Percentiles rank a stretch among this genome's conserved stretches.
Evolutionary conservation across 2,797 vertebrate species (phyloP).

Genomic region (Coregonus ussuriensis): DNA sequence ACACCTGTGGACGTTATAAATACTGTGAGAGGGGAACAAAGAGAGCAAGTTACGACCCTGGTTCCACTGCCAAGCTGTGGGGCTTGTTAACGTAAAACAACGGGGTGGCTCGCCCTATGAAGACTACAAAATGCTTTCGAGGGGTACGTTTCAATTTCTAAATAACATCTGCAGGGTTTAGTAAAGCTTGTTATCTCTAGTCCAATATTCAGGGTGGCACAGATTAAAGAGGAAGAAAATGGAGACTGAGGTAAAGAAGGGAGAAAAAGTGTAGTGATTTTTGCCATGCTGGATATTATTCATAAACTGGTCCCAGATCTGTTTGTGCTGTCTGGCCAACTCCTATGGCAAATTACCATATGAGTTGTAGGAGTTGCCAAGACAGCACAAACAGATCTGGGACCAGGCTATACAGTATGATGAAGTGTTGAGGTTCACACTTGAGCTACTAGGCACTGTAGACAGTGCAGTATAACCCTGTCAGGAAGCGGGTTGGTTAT

Average conservation of each 20-base stretch:
- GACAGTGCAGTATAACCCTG: conserved; percentile 11
- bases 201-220: conserved; percentile 54
- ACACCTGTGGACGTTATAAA: conserved; percentile 67
- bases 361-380: not conserved
- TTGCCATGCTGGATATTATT: not conserved
- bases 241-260: conserved; percentile 6
- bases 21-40: conserved; percentile 35
- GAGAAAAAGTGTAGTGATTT: too few relatives aligned
- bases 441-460: conserved; percentile 9
- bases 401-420: not conserved
- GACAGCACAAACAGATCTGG: not conserved
- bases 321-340: not conserved
- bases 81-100: conserved; percentile 72
- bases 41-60: conserved; percentile 44
- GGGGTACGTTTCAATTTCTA: conserved; percentile 15
- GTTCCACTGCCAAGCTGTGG: conserved; percentile 65
- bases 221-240: not conserved
- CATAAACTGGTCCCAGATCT: not conserved
- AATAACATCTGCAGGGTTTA: conserved; percentile 58
- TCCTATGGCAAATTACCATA: not conserved
- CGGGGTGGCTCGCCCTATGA: conserved; percentile 61
- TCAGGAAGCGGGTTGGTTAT: conserved; percentile 5
- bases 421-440: conserved; percentile 15
- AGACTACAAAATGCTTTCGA: conserved; percentile 60
- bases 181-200: conserved; percentile 47